Evolutionary conservation across 2,113 vertebrate species (phyloP).

Genomic region (Mormyrus iriodes): DNA sequence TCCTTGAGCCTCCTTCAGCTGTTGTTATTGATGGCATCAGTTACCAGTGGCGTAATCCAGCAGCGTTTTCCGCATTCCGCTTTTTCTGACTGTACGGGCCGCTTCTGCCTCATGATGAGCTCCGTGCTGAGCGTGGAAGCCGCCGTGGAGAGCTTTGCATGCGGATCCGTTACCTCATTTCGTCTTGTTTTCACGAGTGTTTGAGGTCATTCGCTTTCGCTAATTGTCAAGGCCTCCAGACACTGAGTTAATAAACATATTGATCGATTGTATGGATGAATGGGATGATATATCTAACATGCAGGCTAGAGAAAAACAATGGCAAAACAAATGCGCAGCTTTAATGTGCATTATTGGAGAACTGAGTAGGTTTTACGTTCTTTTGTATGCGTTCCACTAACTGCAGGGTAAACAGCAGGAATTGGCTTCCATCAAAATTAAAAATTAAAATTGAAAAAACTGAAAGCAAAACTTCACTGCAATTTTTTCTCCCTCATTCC

Average conservation of each 20-base stretch:
- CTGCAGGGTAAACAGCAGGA: not conserved
- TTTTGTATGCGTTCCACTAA: too few species aligned
- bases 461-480: not conserved
- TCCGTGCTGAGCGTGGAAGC: not conserved
- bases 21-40: not conserved
- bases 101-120: not conserved
- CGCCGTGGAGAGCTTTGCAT: not conserved
- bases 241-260: not conserved
- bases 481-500: not conserved
- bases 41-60: not conserved
- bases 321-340: not conserved
- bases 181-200: not conserved
- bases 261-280: not conserved
- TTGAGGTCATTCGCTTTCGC: too few species aligned
- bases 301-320: not conserved
- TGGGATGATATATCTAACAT: not conserved
- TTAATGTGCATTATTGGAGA: not conserved
- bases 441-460: not conserved
- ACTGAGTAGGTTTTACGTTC: not conserved
- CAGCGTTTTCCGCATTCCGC: not conserved
- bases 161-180: not conserved
- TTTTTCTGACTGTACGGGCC: not conserved
- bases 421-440: not conserved
- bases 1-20: not conserved
- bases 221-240: not conserved